These are phyloP conservation scores for Archilochus colubris DNA, from an alignment of 2,113 vertebrate species.

Conservation along the genomic window DNA sequence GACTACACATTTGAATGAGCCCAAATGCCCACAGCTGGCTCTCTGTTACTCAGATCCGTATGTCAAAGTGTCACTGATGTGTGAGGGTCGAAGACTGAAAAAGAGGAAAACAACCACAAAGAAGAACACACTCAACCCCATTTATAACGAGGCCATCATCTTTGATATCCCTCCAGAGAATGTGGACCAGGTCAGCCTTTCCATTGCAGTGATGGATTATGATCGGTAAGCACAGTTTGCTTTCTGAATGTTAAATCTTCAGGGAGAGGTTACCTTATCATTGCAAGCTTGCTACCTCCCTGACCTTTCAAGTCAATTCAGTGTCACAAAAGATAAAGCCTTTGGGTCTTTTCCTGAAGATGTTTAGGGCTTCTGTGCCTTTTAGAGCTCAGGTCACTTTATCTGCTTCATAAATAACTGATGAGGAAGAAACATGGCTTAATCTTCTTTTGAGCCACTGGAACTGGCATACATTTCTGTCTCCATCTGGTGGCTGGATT, in stretches of 20 bases:
- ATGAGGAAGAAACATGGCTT: not conserved
- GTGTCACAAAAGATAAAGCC: not conserved
- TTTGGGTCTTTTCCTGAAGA: not conserved
- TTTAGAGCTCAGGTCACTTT: not conserved
- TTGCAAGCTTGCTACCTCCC: not conserved
- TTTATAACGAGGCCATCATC: conserved; percentile 98
- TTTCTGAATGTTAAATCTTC: not conserved
- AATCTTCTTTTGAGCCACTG: not conserved
- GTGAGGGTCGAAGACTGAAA: conserved; percentile 92
- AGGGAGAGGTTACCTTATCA: not conserved
- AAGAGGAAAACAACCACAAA: conserved; percentile 97
- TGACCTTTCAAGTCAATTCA: not conserved
- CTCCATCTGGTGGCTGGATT: not conserved
- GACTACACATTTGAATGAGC: not conserved
- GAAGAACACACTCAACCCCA: conserved; percentile 93
- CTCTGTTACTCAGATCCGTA: conserved; percentile 85
- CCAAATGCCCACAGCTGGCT: not conserved
- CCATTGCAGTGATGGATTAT: conserved; percentile 97
- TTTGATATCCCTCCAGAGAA: conserved; percentile 99
- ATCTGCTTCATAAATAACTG: not conserved
- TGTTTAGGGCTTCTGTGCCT: not conserved
- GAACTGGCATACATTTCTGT: not conserved
- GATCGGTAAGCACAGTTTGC: conserved; percentile 83
- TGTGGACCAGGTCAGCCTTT: conserved; percentile 97
- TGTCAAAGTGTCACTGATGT: conserved; percentile 97